Conservation (phyloP, 2,113 vertebrate genomes). For the Zosterops lateralis region DNA sequence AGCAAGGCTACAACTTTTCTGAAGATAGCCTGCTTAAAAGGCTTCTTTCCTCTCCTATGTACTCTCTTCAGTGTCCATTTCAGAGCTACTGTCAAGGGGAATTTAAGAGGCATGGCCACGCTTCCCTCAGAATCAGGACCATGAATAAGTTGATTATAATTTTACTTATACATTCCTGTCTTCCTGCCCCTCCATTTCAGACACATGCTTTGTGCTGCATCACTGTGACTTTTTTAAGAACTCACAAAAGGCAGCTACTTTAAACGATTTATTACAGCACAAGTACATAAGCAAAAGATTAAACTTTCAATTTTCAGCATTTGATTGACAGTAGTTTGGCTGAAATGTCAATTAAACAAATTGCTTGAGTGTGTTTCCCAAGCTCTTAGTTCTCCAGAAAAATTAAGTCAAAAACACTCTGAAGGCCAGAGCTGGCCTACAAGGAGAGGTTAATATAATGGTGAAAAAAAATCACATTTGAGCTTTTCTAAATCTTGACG, state of each 20-base stretch:
- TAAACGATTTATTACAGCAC: neutral
- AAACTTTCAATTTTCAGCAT: neutral
- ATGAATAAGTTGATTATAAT: neutral
- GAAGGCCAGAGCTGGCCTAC: neutral
- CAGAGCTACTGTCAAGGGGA: neutral
- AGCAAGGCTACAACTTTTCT: neutral
- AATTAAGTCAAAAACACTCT: neutral
- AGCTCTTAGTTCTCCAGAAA: neutral
- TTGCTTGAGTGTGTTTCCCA: constrained; percentile 4
- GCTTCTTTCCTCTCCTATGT: neutral
- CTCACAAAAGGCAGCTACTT: neutral
- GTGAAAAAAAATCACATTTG: neutral
- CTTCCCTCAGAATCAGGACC: neutral
- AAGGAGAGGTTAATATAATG: neutral
- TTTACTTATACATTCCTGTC: neutral
- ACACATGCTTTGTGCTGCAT: neutral
- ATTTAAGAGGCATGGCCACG: neutral
- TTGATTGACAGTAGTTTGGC: neutral
- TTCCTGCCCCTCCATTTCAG: neutral
- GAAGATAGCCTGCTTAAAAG: neutral
- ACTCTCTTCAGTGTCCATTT: neutral
- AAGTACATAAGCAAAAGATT: neutral
- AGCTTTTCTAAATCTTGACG: neutral
- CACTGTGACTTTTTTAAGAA: neutral
- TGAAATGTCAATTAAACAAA: constrained; percentile 5